Evolutionary conservation across 2,113 vertebrate genomes (phyloP).

Genomic region (Cyprinodon brontotheroides): DNA sequence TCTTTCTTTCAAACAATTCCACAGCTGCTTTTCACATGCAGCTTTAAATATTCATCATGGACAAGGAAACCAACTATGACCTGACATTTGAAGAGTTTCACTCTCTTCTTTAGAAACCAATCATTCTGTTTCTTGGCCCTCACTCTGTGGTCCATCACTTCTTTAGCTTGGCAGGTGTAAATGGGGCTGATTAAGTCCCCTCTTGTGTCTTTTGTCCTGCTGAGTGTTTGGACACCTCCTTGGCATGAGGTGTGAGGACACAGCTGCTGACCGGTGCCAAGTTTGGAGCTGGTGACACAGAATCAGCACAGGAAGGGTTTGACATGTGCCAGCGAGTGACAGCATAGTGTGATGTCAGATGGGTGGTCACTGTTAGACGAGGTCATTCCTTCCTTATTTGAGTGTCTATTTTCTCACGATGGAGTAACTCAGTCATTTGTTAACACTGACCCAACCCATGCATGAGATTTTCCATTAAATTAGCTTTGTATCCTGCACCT

Average conservation of each 20-base stretch:
- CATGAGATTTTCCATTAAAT: conserved; percentile 18
- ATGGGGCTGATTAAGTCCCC: conserved; percentile 48
- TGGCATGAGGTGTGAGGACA: conserved; percentile 52
- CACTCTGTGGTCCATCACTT: conserved; percentile 7
- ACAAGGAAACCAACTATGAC: background rate
- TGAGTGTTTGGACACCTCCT: conserved; percentile 60
- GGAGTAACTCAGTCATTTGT: conserved; percentile 35
- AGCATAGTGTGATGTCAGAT: conserved; percentile 52
- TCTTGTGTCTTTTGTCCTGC: conserved; percentile 47
- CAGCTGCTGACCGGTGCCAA: conserved; percentile 32
- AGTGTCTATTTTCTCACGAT: conserved; percentile 14
- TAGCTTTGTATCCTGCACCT: background rate
- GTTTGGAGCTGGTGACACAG: conserved; percentile 43
- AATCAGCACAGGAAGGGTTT: conserved; percentile 32
- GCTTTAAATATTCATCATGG: background rate
- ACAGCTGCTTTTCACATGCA: background rate
- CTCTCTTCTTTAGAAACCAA: conserved; percentile 21
- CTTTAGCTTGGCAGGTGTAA: conserved; percentile 57
- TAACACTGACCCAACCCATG: conserved; percentile 36
- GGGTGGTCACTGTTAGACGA: conserved; percentile 43
- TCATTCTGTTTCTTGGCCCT: conserved; percentile 39
- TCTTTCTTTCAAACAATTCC: background rate
- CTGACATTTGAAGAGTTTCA: conserved; percentile 14
- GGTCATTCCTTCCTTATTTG: conserved; percentile 50
- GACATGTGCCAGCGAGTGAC: conserved; percentile 38